Base-by-base conservation (phyloP, 2,113 vertebrate genomes). In the Paralichthys olivaceus region DNA sequence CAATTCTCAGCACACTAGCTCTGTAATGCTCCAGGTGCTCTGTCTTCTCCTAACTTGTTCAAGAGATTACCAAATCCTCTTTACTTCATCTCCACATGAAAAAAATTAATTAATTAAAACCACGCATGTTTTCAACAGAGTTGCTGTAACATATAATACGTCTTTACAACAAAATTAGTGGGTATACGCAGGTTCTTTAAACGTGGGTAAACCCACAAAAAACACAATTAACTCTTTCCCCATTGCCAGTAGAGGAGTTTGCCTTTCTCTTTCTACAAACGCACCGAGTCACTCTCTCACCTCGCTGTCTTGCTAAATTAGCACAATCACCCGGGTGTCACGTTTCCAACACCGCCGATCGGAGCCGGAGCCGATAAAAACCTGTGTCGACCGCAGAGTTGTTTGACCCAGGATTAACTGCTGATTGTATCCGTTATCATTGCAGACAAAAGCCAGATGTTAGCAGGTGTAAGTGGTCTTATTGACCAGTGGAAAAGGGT, bases 71-170 rank as follows among this genome's bases (percentile, higher is more conserved):
- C n/a, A 22, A 17, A 28, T 72, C 56, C 26, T 83, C 62, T 68
- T 80, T 40, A 70, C 61, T 43, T 70, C 69, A 28, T 65, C 47
- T 60, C 23, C 25, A 70, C 28, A 72, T 2, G 9, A 43, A 72
- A 73, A 12, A 1, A 49, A 62, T 58, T 15, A 57, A 28, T 25
- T 11, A 22, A 53, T 5, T 5, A 49, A 69, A 83, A 77, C 22
- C 49, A 75, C 51, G 58, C 55, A 53, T 62, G 66, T 59, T 60
- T 69, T 28, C 7, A 71, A 79, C 37, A 72, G 64, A 86, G 63
- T 55, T 68, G 37, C 75, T 72, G 53, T 66, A 64, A 80, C 54
- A 49, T 17, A 58, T 74, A 71, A 59, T 68, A 62, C 67, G 43
- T 72, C 63, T 57, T 69, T 62, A 40, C 13, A 73, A 26, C 37